Percentiles rank a stretch among this genome's conserved stretches.
These are phyloP conservation scores for Dromiciops gliroides DNA, from an alignment of 2,113 vertebrate genomes.

Conservation along the genomic window DNA sequence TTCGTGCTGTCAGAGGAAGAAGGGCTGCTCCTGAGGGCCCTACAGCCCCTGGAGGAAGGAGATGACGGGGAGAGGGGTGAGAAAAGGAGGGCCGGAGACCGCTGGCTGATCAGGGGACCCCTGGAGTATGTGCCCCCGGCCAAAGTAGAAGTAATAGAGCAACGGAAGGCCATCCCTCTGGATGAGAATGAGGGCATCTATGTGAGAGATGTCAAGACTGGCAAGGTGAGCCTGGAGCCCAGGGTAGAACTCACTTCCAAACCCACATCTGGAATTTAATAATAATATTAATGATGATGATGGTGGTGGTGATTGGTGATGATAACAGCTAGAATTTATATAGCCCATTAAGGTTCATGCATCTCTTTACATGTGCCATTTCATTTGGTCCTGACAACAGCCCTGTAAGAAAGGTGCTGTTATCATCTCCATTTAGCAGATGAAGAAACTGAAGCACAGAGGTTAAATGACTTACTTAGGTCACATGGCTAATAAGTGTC, in stretches of 20 bases:
- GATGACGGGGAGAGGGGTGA: constrained; percentile 70
- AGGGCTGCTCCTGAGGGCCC: constrained; percentile 89
- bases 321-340: background rate
- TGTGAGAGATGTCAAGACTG: constrained; percentile 90
- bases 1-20: constrained; percentile 92
- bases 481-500: background rate
- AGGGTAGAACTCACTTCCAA: no score
- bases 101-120: constrained; percentile 93
- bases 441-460: background rate
- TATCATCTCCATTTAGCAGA: background rate
- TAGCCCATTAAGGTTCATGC: background rate
- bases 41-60: constrained; percentile 87
- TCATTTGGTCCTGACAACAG: background rate
- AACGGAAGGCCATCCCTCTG: constrained; percentile 87
- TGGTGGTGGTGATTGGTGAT: no score
- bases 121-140: constrained; percentile 90
- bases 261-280: background rate
- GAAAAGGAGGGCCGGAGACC: constrained; percentile 87
- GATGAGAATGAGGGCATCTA: constrained; percentile 95
- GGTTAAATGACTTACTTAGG: background rate
- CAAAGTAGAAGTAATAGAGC: constrained; percentile 88
- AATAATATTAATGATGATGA: no score
- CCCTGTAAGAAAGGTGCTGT: background rate
- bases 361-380: background rate
- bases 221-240: constrained; percentile 84